These are phyloP conservation scores for Osmerus mordax DNA, from an alignment of 2,113 vertebrate genomes.

Conservation along the genomic window DNA sequence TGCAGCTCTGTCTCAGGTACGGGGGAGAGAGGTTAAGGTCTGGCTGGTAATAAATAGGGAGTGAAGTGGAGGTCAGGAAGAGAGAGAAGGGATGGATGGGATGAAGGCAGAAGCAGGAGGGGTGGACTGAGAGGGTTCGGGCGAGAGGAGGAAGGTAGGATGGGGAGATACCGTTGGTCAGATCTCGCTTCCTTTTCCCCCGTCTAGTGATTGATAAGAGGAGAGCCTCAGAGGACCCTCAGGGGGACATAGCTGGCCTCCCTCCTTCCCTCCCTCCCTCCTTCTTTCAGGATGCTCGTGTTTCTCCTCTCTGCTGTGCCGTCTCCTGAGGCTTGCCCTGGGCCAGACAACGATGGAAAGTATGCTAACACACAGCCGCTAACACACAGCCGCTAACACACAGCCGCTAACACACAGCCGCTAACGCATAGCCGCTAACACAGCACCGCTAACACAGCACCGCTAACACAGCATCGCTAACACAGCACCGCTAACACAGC, in stretches of 20 bases:
- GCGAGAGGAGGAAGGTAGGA: slow-evolving; percentile 5
- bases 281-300: slow-evolving; percentile 11
- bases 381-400: neutral
- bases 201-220: slow-evolving; percentile 64
- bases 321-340: slow-evolving; percentile 48
- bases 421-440: neutral
- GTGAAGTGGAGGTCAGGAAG: slow-evolving; percentile 3
- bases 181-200: slow-evolving; percentile 44
- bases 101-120: neutral
- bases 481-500: too few species aligned
- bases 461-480: too few species aligned
- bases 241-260: slow-evolving; percentile 30
- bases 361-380: slow-evolving; percentile 24
- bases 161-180: slow-evolving; percentile 44
- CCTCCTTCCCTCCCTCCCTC: slow-evolving; percentile 16
- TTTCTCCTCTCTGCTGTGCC: neutral
- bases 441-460: too few species aligned
- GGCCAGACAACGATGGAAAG: slow-evolving; percentile 68
- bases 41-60: neutral
- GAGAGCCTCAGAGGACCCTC: slow-evolving; percentile 44
- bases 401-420: neutral
- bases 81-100: neutral
- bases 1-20: neutral
- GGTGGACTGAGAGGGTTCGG: neutral
- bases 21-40: slow-evolving; percentile 1